Base-by-base conservation (phyloP, 2,888 invertebrate genomes). In the Idaea straminata region DNA sequence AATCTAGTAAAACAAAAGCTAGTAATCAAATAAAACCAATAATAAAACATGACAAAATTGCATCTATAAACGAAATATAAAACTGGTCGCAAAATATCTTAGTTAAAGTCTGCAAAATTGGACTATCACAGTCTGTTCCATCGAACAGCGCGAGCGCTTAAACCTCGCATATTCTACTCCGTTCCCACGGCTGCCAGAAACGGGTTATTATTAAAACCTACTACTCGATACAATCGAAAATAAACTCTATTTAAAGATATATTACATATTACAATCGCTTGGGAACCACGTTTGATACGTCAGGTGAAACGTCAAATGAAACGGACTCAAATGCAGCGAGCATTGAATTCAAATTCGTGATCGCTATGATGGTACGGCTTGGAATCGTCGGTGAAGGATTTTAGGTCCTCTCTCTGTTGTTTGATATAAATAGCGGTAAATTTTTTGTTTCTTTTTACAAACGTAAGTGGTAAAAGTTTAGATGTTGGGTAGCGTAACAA, bases 31-130 rank as follows among this genome's bases (percentile, higher is more conserved):
- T 3, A 7, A 47, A 10, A 6, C 10, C 10, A 13, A 47, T 47
- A 47, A 47, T 47, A 6, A 47, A 47, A 47, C 47, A 10, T 47
- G 47, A 47, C 47, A 13, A 72, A 74, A 70, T 64, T 70, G 66
- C 74, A 77, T 82, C 79, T 64, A 76, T 77, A 84, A 47, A 47
- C 47, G 47, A 47, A 88, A 87, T 86, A 78, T 82, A 79, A 79
- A 83, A 81, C 79, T 78, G 81, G 84, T 82, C 81, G 78, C 84
- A 83, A 86, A 47, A 47, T 47, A 89, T 87, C 89, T 91, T 89
- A 91, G 92, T 91, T 92, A 92, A 91, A 92, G 91, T 86, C 89
- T 89, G 89, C 91, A 88, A 91, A 92, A 92, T 92, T 92, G 89
- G 92, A 92, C 91, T 92, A 92, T 91, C 91, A 91, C 92, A 89